Base-by-base conservation (phyloP, 2,888 invertebrate species). In the Aleiodes testaceus region DNA sequence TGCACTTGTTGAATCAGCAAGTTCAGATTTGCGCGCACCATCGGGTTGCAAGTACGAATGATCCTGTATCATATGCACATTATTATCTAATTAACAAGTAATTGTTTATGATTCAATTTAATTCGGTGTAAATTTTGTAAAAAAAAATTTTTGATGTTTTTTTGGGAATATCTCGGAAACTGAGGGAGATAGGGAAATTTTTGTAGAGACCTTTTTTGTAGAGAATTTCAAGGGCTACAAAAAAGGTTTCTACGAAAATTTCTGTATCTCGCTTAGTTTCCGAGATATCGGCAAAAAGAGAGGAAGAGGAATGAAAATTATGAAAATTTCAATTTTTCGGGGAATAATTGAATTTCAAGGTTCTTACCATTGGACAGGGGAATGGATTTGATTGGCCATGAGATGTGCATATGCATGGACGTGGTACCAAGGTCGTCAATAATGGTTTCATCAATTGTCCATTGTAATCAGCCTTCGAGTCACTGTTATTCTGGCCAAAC, bases 1-100 rank as follows among this genome's bases (percentile, higher is more conserved):
- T 36, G 59, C 11, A 42, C 18, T 59, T 16, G 16, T 59, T 14
- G 59, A 36, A 20, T 59, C 59, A 16, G 59, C 42, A 16, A 36
- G 30, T 9, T 59, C 59, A 16, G 59, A 59, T 59, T 59, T 59
- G 42, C 12, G 36, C 1, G 11, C 42, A 36, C 36, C 42, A 11
- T 36, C 36, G 11, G 16, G 36, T 7, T 26, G n/a, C 42, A 59
- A 36, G 16, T 59, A 53, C 4, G n/a, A 53, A 14, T 20, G 59
- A 12, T 59, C 59, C 59, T 59, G 12, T 14, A 18, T 16, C 36
- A 42, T 16, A 6, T 11, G 16, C 18, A 16, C 6, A 49, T 16
- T 49, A 16, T 16, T 16, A 16, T 49, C 36, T 9, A 11, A 36
- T 36, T 3, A 26, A 0, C 4, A 26, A 26, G 3, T 26, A 5